Evolutionary conservation across 2,113 vertebrate genomes (phyloP).

Genomic region (Haliaeetus leucogaster): DNA sequence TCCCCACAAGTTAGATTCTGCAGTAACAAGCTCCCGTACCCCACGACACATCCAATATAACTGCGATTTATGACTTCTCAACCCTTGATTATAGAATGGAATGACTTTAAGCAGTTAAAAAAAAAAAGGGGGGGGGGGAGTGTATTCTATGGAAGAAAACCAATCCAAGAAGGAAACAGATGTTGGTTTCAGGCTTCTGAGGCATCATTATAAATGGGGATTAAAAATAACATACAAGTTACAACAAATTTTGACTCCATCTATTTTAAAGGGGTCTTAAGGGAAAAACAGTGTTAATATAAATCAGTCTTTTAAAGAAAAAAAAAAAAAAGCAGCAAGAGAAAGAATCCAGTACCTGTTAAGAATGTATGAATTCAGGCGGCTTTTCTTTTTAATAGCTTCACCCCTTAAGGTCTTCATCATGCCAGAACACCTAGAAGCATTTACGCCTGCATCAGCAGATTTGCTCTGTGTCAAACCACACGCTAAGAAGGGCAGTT

Average conservation of each 20-base stretch:
- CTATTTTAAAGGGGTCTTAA: not conserved
- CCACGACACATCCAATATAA: not conserved
- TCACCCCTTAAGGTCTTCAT: not conserved
- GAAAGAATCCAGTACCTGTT: not conserved
- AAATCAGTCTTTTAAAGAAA: not conserved
- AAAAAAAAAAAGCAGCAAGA: not conserved
- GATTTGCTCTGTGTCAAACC: not conserved
- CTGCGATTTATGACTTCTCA: not conserved
- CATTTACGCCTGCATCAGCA: not conserved
- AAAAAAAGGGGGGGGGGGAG: not conserved
- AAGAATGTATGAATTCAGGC: not conserved
- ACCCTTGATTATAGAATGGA: not conserved
- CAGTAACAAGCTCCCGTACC: not conserved
- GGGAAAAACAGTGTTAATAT: not conserved
- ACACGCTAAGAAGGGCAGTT: fast-evolving
- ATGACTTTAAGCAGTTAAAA: not conserved
- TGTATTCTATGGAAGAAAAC: not conserved
- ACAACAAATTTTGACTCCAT: not conserved
- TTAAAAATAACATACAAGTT: not conserved
- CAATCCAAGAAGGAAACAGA: not conserved
- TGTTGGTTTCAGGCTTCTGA: not conserved
- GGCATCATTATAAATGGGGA: not conserved
- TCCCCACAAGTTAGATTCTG: not conserved
- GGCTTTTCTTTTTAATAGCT: not conserved
- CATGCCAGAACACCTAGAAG: not conserved